Base-by-base conservation (phyloP, 53 echinoderm and acorn worm species). In the Holothuria scabra region DNA sequence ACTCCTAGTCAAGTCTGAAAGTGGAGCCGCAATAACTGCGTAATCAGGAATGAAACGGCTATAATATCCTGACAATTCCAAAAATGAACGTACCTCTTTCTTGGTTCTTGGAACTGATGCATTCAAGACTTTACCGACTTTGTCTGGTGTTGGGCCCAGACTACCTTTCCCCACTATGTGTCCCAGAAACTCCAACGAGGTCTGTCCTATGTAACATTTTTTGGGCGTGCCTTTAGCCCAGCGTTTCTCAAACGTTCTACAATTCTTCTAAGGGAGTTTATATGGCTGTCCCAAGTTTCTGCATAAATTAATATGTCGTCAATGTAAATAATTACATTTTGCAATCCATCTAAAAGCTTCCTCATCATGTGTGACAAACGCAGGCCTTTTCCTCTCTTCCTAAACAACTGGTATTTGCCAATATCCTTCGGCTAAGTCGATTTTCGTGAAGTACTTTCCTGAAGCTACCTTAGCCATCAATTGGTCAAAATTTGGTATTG, bases 1-100 rank as follows among this genome's bases (percentile, higher is more conserved):
- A 10, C 48, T n/a, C n/a, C 48, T 8, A 48, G 48, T 48, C 56
- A 84, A 44, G 46, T 84, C 70, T 5, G 84, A 70, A 16, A 67
- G 55, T 12, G 70, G 84, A 8, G 56, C 84, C 23, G 84, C 84
- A 24, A 67, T 84, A 12, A 52, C 84, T 8, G 84, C 84, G 56
- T 68, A 71, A 26, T 84, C 70, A 37, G 84, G 84, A 49, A 84
- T 84, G 65, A 67, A 84, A 0, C 41, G 46, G 9, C 84, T 41
- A 55, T 84, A 84, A 32, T 84, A 84, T 0, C 84, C 84, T 18
- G 55, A 12, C 56, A 57, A n/a, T 1, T 71, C 69, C 8, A 83
- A 24, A 28, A 83, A 83, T 28, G 83, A 30, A 14, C 33, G 28
- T 46, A 71, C 37, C 46, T 71, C 37, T 14, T 71, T 71, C 72